Evolutionary conservation across 2,797 vertebrate genomes (phyloP).

Genomic region (Hybognathus amarus): DNA sequence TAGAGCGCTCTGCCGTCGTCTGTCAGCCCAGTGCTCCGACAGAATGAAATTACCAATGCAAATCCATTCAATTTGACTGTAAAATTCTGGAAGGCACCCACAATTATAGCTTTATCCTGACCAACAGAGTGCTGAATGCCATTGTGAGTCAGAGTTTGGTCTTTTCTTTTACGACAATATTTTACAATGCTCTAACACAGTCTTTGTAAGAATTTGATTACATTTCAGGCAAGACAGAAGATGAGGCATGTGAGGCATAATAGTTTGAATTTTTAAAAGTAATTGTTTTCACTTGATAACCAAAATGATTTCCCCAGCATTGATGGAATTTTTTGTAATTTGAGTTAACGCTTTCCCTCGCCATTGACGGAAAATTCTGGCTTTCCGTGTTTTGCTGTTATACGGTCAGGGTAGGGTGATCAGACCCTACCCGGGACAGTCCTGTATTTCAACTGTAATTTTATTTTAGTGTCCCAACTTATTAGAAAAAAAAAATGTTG

Average conservation of each 20-base stretch:
- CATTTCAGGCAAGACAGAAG: background rate
- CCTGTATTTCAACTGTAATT: no score
- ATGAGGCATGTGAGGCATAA: background rate
- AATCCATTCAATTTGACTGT: conserved; percentile 48
- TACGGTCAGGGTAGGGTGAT: no score
- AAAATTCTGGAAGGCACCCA: conserved; percentile 31
- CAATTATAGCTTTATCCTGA: conserved; percentile 30
- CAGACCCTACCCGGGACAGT: no score
- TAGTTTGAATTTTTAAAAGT: no score
- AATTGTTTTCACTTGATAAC: background rate
- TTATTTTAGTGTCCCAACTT: no score
- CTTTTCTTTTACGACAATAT: background rate
- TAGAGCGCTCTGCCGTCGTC: background rate
- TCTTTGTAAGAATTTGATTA: background rate
- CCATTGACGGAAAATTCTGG: no score
- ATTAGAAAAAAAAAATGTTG: no score
- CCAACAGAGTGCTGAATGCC: conserved; percentile 2
- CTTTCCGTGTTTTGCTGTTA: no score
- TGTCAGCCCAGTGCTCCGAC: background rate
- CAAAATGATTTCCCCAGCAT: no score
- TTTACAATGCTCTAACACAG: background rate
- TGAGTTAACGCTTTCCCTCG: no score
- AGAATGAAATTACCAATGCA: conserved; percentile 42
- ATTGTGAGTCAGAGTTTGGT: background rate
- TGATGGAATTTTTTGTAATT: no score